Conservation (phyloP, 2,888 invertebrate genomes). For the Phaonia tiefii region DNA sequence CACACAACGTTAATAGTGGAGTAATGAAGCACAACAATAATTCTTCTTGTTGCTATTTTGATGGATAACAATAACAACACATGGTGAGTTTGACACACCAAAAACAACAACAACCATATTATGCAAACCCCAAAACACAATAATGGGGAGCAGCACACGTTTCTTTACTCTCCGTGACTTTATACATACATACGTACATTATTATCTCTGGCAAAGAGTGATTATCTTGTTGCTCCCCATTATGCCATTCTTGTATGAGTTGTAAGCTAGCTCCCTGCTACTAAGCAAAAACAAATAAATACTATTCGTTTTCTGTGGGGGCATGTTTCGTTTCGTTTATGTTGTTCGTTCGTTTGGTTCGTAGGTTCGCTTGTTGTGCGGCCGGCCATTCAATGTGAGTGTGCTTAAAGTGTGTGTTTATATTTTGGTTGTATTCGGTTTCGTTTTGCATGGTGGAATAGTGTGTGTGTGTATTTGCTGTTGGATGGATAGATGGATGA, state of each 20-base stretch:
- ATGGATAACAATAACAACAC: neutral
- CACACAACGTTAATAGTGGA: no score
- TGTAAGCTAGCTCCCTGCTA: neutral
- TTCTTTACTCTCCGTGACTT: neutral
- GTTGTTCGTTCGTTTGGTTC: neutral
- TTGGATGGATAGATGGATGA: conserved; percentile 30
- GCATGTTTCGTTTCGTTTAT: conserved; percentile 25
- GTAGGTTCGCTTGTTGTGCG: conserved; percentile 55
- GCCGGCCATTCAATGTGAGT: conserved; percentile 56
- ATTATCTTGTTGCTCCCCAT: neutral
- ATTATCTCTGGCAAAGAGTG: neutral
- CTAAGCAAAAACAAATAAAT: neutral
- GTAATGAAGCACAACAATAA: neutral
- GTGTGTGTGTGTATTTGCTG: neutral
- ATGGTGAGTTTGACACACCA: no score
- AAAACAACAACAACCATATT: neutral
- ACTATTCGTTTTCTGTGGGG: neutral
- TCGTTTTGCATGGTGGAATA: conserved; percentile 32
- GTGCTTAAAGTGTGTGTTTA: conserved; percentile 12
- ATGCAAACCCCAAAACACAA: conserved; percentile 1
- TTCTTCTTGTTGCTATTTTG: neutral
- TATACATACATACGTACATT: neutral
- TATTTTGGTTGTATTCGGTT: conserved; percentile 39
- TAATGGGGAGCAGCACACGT: neutral
- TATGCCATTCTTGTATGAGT: neutral